A percentile compares a stretch with the other conserved stretches of the same genome.
Conservation (phyloP, 1,140 invertebrate species). For the Diorhabda sublineata region DNA sequence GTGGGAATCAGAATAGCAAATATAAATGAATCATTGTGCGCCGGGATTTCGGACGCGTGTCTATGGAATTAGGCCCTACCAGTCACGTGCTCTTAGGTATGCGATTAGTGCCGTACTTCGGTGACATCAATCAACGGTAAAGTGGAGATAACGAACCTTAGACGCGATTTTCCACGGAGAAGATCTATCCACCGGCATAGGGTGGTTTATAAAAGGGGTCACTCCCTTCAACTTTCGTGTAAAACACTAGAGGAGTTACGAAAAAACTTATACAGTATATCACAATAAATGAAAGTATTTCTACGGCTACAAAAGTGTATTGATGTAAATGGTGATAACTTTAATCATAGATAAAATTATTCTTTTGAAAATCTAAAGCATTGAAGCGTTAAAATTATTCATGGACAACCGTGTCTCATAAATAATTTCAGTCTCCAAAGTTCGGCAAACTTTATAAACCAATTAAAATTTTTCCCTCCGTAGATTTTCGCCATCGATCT, state of each 20-base stretch:
- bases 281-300: too few species aligned
- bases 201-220: not conserved
- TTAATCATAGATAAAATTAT: too few species aligned
- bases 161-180: slow-evolving; percentile 25
- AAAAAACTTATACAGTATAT: too few species aligned
- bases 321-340: too few species aligned
- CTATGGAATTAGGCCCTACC: slow-evolving; percentile 25
- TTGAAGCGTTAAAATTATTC: too few species aligned
- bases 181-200: not conserved
- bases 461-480: too few species aligned
- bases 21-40: slow-evolving; percentile 37
- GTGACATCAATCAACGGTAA: slow-evolving; percentile 39
- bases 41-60: slow-evolving; percentile 32
- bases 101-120: slow-evolving; percentile 33
- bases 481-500: too few species aligned
- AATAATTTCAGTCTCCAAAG: too few species aligned
- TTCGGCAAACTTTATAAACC: too few species aligned
- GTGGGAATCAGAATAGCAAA: slow-evolving; percentile 36
- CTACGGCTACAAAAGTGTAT: too few species aligned
- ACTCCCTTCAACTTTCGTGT: not conserved
- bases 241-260: not conserved
- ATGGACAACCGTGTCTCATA: too few species aligned
- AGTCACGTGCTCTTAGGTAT: slow-evolving; percentile 38
- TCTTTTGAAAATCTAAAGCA: too few species aligned
- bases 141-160: slow-evolving; percentile 37